phyloP scores from a whole-genome alignment of 1,140 invertebrate genomes.

The Calliopsis andreniformis region DNA sequence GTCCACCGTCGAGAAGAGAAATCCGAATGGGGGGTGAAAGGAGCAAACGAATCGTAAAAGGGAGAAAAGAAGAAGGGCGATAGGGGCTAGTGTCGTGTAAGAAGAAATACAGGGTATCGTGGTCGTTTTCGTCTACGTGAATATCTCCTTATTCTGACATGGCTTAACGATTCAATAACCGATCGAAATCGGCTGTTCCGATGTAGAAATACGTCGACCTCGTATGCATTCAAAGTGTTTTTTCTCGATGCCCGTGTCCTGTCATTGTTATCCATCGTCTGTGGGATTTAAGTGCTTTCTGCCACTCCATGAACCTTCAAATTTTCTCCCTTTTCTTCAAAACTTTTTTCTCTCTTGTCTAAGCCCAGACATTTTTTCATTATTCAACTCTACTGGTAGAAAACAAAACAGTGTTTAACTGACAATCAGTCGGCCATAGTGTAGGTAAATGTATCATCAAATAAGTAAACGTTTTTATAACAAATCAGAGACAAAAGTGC shows the following conservation, averaged over 20 bases:
- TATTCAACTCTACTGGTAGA: background rate
- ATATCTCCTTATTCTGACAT: conserved; percentile 76
- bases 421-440: too few relatives aligned
- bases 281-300: conserved; percentile 11
- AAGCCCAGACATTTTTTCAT: background rate
- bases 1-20: conserved; percentile 39
- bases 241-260: conserved; percentile 7
- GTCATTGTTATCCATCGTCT: conserved; percentile 58
- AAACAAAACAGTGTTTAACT: too few relatives aligned
- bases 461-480: too few relatives aligned
- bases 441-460: too few relatives aligned
- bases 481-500: too few relatives aligned
- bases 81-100: conserved; percentile 29
- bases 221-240: conserved; percentile 79
- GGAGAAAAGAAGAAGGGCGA: conserved; percentile 21
- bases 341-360: background rate
- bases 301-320: background rate
- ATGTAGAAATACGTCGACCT: conserved; percentile 58
- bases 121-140: conserved; percentile 58
- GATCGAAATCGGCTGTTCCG: conserved; percentile 67
- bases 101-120: conserved; percentile 60
- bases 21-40: background rate
- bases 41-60: background rate
- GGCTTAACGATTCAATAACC: conserved; percentile 82
- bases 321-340: background rate